These are phyloP conservation scores for Cyrtonyx montezumae DNA, from an alignment of 2,113 vertebrate genomes.

Conservation along the genomic window DNA sequence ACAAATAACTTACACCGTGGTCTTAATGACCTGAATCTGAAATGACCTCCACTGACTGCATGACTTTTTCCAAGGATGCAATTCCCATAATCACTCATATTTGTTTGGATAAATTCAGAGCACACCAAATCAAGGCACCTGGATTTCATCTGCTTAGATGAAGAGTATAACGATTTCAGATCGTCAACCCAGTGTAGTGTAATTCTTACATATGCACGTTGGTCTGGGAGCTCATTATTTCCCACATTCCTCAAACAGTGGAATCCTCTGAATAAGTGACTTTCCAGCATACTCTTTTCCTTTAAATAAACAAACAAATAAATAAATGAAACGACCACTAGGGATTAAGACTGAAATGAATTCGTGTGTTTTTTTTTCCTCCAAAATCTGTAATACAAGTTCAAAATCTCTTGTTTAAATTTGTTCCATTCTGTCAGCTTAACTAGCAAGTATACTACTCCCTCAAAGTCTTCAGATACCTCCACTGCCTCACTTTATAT, in stretches of 20 bases:
- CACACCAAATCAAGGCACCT: not conserved
- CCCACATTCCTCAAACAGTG: not conserved
- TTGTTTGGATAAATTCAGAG: not conserved
- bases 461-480: not conserved
- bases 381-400: not conserved
- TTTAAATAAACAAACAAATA: not conserved
- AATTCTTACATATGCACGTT: not conserved
- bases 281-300: not conserved
- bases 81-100: not conserved
- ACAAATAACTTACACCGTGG: not conserved
- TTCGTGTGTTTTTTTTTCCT: not conserved
- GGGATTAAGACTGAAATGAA: not conserved
- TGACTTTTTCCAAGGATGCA: not conserved
- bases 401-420: accelerated
- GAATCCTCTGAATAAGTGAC: not conserved
- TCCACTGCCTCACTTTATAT: not conserved
- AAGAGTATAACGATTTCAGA: not conserved
- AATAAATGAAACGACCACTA: not conserved
- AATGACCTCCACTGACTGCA: not conserved
- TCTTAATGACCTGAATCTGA: not conserved
- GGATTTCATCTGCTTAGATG: not conserved
- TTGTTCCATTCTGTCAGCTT: not conserved
- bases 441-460: not conserved
- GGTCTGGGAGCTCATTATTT: not conserved
- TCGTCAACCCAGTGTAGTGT: accelerated